A percentile compares a stretch with the other conserved stretches of the same genome.
These are phyloP conservation scores for Bujurquina vittata DNA, from an alignment of 2,113 vertebrate genomes.

Conservation along the genomic window DNA sequence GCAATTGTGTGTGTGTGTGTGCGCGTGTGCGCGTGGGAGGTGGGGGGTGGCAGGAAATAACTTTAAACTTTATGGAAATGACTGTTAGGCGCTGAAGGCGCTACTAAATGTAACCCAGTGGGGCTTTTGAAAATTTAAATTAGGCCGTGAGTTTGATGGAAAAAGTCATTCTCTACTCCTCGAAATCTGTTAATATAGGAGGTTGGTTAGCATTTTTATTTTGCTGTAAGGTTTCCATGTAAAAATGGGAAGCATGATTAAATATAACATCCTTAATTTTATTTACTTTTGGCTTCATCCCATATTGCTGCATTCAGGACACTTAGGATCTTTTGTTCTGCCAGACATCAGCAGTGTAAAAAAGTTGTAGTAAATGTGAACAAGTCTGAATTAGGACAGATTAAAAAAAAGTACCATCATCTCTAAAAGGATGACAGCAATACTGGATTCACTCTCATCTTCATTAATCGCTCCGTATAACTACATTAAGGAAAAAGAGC, in stretches of 20 bases:
- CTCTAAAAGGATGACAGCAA: background rate
- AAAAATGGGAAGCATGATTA: constrained; percentile 14
- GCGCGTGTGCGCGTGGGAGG: too few species aligned
- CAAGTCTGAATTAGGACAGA: background rate
- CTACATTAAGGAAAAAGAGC: constrained; percentile 2
- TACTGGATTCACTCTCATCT: constrained; percentile 11
- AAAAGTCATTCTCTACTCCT: constrained; percentile 42
- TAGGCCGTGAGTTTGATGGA: constrained; percentile 42
- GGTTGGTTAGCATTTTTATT: constrained; percentile 19
- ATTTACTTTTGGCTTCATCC: background rate
- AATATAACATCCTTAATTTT: background rate
- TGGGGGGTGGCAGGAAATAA: background rate
- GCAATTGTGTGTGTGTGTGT: background rate
- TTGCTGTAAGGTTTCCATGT: background rate
- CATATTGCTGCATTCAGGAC: background rate
- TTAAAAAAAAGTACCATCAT: background rate
- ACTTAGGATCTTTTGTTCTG: background rate
- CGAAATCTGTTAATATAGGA: constrained; percentile 44
- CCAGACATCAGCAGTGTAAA: background rate
- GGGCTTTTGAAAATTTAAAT: constrained; percentile 46
- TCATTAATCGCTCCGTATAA: background rate
- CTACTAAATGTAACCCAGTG: constrained; percentile 37
- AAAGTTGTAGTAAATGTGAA: background rate
- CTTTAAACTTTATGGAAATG: constrained; percentile 59
- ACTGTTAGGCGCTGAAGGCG: constrained; percentile 47